Evolutionary conservation across 2,888 invertebrate genomes (phyloP), one percentile per base, ranked within the genome.

Genomic region (Vannuccia rotundouncinata): DNA sequence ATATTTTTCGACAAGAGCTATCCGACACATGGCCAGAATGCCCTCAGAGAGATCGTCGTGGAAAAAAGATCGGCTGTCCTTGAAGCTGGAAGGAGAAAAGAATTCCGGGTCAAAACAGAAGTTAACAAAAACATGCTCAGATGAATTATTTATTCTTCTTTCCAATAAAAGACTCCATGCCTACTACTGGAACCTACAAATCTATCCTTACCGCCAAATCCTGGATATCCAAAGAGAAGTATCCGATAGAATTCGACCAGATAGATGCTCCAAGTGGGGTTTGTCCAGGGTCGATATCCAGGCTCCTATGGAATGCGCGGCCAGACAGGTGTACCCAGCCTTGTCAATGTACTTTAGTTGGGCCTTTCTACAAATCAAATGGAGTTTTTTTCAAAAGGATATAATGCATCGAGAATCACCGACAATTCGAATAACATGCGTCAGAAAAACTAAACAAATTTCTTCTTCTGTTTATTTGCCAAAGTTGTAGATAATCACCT

Each of bases 301-400:
- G 0, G 95, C 94, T 1, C 93, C 92, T 83, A 95, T 91, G 86
- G 93, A 93, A 87, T 95, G 95, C n/a, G 94, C 92, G 28, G 94
- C 90, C 79, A 95, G 91, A 10, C 94, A 91, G 73, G 85, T 84
- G 79, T 85, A 84, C 17, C 85, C 84, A 78, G 84, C 82, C 2
- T 83, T 83, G 82, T 86, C 86, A 59, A 88, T 82, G 59, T 83
- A 83, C 74, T 83, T 84, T 59, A 86, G 82, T 73, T 82, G 82
- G 1, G 84, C 81, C 27, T 28, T 31, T 28, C 82, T 82, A 78
- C 5, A 29, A 59, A 30, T 76, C n/a, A n/a, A n/a, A n/a, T n/a
- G n/a, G n/a, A n/a, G n/a, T n/a, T n/a, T n/a, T n/a, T n/a, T n/a
- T n/a, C n/a, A n/a, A n/a, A n/a, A n/a, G n/a, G n/a, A n/a, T n/a